Conservation (phyloP, 2,113 vertebrate species). For the Petroica traversi region DNA sequence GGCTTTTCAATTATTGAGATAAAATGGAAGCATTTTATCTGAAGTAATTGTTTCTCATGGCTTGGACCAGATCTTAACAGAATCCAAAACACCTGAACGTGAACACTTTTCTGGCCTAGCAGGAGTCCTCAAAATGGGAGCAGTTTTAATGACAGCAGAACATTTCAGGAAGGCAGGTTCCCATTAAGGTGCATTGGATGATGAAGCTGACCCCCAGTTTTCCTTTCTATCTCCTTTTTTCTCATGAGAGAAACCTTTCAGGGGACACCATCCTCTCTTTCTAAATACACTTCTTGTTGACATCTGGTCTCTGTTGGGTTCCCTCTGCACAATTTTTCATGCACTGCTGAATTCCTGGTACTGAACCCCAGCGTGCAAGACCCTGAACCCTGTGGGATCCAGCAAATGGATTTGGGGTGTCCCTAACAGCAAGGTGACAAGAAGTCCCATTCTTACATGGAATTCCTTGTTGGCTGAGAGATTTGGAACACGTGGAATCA, state of each 20-base stretch:
- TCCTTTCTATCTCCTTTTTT: background rate
- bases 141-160: background rate
- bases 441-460: fast-evolving
- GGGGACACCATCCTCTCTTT: fast-evolving
- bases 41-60: background rate
- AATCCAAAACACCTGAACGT: background rate
- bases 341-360: background rate
- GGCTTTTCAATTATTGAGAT: background rate
- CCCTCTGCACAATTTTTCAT: background rate
- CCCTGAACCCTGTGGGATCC: fast-evolving
- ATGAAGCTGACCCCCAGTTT: background rate
- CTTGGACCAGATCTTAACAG: background rate
- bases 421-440: background rate
- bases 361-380: background rate
- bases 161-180: background rate
- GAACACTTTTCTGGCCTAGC: background rate
- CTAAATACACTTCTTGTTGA: background rate
- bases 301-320: background rate
- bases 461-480: background rate
- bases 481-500: background rate
- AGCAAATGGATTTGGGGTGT: background rate
- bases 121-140: background rate
- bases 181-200: background rate
- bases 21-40: background rate
- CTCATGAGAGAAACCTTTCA: background rate